Percentiles rank a stretch among this genome's conserved stretches.
Conservation (phyloP, 2,797 vertebrate genomes). For the Pygocentrus nattereri region DNA sequence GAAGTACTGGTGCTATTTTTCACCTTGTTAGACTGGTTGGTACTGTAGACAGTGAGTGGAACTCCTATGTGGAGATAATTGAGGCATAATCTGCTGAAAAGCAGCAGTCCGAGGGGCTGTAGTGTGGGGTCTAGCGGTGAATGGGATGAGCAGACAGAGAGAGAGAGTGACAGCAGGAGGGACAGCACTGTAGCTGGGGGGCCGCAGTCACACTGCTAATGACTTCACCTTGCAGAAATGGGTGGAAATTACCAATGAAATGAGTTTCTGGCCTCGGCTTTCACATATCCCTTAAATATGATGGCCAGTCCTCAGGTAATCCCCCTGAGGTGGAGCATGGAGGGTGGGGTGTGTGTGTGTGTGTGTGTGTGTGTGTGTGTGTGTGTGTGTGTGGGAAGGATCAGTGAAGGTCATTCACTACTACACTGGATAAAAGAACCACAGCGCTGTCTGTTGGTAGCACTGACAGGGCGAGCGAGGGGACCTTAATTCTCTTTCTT, state of each 20-base stretch:
- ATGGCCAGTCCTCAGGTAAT: conserved; percentile 54
- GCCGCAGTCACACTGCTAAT: conserved; percentile 50
- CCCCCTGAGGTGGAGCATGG: conserved; percentile 40
- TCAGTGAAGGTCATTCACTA: conserved; percentile 59
- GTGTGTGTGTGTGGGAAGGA: conserved; percentile 31
- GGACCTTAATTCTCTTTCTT: neutral
- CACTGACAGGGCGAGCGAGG: conserved; percentile 27
- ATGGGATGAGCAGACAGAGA: neutral
- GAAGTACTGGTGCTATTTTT: neutral
- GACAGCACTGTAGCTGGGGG: conserved; percentile 25
- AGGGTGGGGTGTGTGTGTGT: conserved; percentile 40
- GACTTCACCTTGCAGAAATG: conserved; percentile 60
- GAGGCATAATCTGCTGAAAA: neutral
- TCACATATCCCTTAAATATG: conserved; percentile 62
- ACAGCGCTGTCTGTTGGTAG: conserved; percentile 55
- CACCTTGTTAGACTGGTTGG: neutral
- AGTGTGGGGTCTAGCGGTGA: neutral
- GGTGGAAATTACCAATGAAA: conserved; percentile 63
- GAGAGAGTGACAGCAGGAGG: conserved; percentile 35
- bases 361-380: conserved; percentile 44
- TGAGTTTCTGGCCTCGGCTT: conserved; percentile 58
- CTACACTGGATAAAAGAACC: conserved; percentile 53
- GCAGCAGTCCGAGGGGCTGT: neutral
- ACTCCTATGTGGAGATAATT: neutral
- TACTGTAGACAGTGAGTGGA: neutral